Conservation (phyloP, 1,140 invertebrate species). For the Caerostris extrusa region DNA sequence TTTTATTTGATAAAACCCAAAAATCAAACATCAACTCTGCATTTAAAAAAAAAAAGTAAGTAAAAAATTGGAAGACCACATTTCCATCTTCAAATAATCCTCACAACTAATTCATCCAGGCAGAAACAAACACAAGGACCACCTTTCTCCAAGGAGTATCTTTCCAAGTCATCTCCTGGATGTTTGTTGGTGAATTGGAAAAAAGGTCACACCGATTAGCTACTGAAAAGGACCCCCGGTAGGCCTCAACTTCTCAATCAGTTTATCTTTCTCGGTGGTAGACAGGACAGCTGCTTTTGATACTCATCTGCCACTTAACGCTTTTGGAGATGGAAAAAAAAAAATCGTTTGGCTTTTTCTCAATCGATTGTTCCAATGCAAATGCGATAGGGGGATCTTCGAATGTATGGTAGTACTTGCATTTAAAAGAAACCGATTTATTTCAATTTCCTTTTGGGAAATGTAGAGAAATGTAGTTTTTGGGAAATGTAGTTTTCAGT, state of each 20-base stretch:
- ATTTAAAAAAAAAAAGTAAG: too few relatives aligned
- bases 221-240: not conserved
- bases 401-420: too few relatives aligned
- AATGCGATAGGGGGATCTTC: too few relatives aligned
- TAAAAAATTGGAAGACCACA: too few relatives aligned
- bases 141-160: not conserved
- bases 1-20: too few relatives aligned
- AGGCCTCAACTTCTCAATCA: not conserved
- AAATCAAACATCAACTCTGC: too few relatives aligned
- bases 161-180: not conserved
- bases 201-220: conserved; percentile 27
- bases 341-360: not conserved
- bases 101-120: not conserved
- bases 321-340: not conserved
- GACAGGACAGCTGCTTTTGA: conserved; percentile 16
- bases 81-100: not conserved
- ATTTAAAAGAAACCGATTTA: too few relatives aligned
- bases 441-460: too few relatives aligned
- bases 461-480: too few relatives aligned
- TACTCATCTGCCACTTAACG: not conserved
- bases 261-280: not conserved
- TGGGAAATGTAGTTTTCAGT: too few relatives aligned
- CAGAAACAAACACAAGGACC: not conserved
- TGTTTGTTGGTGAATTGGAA: not conserved
- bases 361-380: not conserved